A percentile compares a stretch with the other conserved stretches of the same genome.
These are phyloP conservation scores for Microctonus brassicae DNA, from an alignment of 2,888 invertebrate species.

Conservation along the genomic window DNA sequence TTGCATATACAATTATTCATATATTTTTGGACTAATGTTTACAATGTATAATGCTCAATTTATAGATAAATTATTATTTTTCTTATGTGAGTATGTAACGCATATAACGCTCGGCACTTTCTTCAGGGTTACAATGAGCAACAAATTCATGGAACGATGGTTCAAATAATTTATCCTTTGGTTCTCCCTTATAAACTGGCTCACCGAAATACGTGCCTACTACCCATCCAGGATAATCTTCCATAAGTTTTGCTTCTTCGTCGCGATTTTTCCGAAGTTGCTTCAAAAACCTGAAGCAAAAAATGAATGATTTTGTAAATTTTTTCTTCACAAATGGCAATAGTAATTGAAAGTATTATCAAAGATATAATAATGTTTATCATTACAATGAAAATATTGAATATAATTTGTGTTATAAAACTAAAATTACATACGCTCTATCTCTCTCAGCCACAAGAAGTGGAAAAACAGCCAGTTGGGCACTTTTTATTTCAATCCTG, in stretches of 20 bases:
- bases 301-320: constrained; percentile 36
- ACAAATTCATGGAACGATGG: constrained; percentile 81
- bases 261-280: constrained; percentile 85
- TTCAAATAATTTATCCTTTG: constrained; percentile 74
- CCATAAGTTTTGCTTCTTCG: constrained; percentile 89
- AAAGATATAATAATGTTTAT: background rate
- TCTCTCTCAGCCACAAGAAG: constrained; percentile 87
- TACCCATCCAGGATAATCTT: constrained; percentile 91
- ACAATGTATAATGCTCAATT: background rate
- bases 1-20: background rate
- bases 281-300: constrained; percentile 74
- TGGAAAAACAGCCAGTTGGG: constrained; percentile 82
- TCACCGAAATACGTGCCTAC: constrained; percentile 91
- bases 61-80: no score
- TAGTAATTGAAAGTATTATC: background rate
- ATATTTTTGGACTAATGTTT: background rate
- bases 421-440: constrained; percentile 75
- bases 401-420: constrained; percentile 13
- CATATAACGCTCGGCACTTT: background rate
- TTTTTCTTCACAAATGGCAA: no score
- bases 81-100: constrained; percentile 20
- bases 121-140: constrained; percentile 71
- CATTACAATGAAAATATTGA: background rate
- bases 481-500: constrained; percentile 82
- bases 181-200: constrained; percentile 76